These are phyloP conservation scores for Pollimyrus isidori DNA, from an alignment of 2,113 vertebrate genomes.

Conservation along the genomic window DNA sequence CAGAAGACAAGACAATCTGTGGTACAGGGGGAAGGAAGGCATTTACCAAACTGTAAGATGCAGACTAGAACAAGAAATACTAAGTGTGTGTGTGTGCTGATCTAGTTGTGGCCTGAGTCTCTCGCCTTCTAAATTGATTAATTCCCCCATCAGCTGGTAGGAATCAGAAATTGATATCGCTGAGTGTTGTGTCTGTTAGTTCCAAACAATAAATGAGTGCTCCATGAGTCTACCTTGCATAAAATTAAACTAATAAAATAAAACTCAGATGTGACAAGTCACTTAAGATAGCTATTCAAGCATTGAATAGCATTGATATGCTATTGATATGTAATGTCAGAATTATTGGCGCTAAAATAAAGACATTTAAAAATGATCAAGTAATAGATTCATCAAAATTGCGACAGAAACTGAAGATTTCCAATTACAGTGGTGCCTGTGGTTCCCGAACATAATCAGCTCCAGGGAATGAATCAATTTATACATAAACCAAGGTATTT, in stretches of 20 bases:
- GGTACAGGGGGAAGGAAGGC: background rate
- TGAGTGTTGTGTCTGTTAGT: background rate
- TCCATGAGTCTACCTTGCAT: background rate
- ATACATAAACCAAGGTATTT: no score
- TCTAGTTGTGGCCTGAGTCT: background rate
- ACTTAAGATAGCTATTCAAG: background rate
- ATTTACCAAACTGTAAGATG: background rate
- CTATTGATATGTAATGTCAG: background rate
- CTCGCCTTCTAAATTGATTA: background rate
- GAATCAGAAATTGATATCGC: background rate
- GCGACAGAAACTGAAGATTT: no score
- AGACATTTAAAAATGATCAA: no score
- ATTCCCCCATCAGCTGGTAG: background rate
- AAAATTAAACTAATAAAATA: background rate
- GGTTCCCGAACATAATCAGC: no score
- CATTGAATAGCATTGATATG: no score
- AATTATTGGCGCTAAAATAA: no score
- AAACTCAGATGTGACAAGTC: background rate
- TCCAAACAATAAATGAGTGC: background rate
- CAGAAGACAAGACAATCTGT: conserved; percentile 22
- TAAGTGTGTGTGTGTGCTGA: no score
- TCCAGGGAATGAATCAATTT: no score
- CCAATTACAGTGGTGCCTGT: no score
- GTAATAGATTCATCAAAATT: background rate
- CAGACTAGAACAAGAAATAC: background rate